Conservation (phyloP, 1,140 invertebrate species). For the Palaemon carinicauda region DNA sequence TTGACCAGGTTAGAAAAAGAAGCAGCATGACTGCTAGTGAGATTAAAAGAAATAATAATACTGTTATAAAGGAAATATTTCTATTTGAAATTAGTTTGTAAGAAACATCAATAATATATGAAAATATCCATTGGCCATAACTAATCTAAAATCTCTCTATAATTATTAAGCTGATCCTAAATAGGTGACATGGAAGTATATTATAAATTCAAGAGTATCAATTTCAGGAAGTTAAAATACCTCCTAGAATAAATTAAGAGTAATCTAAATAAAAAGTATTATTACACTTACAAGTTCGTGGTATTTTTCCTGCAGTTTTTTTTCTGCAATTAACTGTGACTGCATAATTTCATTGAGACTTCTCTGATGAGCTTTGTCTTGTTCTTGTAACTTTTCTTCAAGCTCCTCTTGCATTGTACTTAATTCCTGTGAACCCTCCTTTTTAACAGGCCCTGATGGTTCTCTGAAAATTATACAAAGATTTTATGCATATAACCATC, state of each 20-base stretch:
- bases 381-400: slow-evolving; percentile 63
- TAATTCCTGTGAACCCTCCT: slow-evolving; percentile 28
- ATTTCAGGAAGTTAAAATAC: too few relatives aligned
- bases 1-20: too few relatives aligned
- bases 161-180: too few relatives aligned
- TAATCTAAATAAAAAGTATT: not conserved
- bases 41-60: too few relatives aligned
- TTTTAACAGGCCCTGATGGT: not conserved
- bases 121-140: too few relatives aligned
- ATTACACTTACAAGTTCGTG: slow-evolving; percentile 72
- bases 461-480: not conserved
- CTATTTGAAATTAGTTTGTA: too few relatives aligned
- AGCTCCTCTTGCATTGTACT: slow-evolving; percentile 36
- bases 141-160: too few relatives aligned
- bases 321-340: slow-evolving; percentile 79
- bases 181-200: too few relatives aligned
- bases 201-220: too few relatives aligned
- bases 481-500: not conserved
- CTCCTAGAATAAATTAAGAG: not conserved
- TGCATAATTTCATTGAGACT: slow-evolving; percentile 74
- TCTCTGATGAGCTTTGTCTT: slow-evolving; percentile 67
- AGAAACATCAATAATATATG: too few relatives aligned
- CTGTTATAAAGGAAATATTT: too few relatives aligned
- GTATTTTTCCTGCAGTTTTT: slow-evolving; percentile 83
- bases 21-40: too few relatives aligned